A percentile compares a stretch with the other conserved stretches of the same genome.
Conservation (phyloP, 2,888 invertebrate genomes). For the Synergus japonicus region DNA sequence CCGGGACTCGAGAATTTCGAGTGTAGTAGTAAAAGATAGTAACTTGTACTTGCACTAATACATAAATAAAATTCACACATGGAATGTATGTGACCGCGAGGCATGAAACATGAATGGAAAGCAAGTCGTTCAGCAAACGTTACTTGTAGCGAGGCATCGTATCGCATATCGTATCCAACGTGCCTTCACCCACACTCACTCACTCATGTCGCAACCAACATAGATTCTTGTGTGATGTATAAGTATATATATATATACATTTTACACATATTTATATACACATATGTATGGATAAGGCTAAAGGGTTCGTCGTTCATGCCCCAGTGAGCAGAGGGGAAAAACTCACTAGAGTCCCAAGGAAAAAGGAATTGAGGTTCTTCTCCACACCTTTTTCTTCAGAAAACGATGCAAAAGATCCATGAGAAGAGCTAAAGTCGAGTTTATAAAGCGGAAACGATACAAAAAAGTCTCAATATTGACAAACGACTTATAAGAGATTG, state of each 20-base stretch:
- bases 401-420: conserved; percentile 21
- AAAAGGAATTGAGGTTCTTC: conserved; percentile 25
- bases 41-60: background rate
- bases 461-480: conserved; percentile 34
- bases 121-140: conserved; percentile 43
- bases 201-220: background rate
- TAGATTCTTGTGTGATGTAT: background rate
- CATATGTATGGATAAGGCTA: conserved; percentile 8
- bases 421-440: conserved; percentile 13
- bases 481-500: conserved; percentile 22
- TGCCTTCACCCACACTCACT: background rate
- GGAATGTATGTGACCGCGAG: conserved; percentile 46
- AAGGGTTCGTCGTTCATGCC: conserved; percentile 35
- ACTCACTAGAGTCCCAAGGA: conserved; percentile 3
- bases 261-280: background rate
- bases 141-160: background rate
- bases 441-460: conserved; percentile 26
- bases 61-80: conserved; percentile 15
- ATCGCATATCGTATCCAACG: background rate
- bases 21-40: conserved; percentile 27
- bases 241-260: background rate
- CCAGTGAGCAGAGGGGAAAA: conserved; percentile 43
- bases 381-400: conserved; percentile 39
- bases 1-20: conserved; percentile 10
- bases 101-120: conserved; percentile 61